Percentiles rank a stretch among this genome's conserved stretches.
These are phyloP conservation scores for Macrotus californicus DNA, from an alignment of 2,113 vertebrate genomes.

Conservation along the genomic window DNA sequence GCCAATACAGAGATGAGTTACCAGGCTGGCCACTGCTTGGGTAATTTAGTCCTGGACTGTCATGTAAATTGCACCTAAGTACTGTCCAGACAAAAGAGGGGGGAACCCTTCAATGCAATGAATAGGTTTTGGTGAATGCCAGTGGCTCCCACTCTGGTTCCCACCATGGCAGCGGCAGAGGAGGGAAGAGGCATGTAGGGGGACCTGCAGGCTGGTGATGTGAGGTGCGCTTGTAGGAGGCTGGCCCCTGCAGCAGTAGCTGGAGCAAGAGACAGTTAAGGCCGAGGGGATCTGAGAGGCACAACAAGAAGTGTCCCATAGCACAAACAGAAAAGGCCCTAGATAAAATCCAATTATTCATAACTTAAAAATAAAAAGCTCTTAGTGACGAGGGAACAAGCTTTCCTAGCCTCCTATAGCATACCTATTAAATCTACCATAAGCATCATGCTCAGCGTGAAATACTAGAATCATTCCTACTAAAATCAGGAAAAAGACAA, in stretches of 20 bases:
- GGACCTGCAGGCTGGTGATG: no score
- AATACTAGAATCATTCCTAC: background rate
- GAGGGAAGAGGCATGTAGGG: background rate
- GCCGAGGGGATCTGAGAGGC: background rate
- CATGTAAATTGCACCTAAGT: background rate
- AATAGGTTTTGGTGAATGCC: background rate
- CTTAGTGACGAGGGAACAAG: background rate
- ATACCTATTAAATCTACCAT: background rate
- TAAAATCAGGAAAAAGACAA: background rate
- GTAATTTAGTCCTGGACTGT: background rate
- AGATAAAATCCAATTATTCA: background rate
- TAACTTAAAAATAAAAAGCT: background rate
- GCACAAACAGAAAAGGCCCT: background rate
- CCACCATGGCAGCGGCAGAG: background rate
- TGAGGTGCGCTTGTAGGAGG: background rate
- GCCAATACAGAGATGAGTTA: background rate
- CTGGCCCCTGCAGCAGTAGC: background rate
- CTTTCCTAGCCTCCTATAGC: background rate
- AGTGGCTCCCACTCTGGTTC: background rate
- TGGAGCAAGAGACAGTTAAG: background rate
- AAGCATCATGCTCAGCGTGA: background rate
- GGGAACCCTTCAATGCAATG: background rate
- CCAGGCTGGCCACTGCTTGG: no score
- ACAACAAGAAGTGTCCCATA: background rate
- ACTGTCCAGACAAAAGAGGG: background rate